These are phyloP conservation scores for Cantharis flavilabris DNA, from an alignment of 2,888 invertebrate genomes.

Conservation along the genomic window DNA sequence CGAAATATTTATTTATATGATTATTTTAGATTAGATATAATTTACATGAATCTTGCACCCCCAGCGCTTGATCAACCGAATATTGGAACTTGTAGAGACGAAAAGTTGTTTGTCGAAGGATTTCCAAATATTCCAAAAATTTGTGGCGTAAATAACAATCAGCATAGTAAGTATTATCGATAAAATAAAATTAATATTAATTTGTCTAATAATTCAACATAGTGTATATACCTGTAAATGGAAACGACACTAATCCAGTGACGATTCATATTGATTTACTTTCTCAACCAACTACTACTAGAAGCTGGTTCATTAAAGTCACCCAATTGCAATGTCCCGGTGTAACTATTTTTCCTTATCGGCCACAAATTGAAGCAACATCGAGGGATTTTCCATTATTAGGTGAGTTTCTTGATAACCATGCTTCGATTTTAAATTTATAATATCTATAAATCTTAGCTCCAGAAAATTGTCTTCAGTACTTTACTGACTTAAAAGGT, in stretches of 20 bases:
- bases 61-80: conserved; percentile 48
- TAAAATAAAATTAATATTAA: background rate
- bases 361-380: conserved; percentile 22
- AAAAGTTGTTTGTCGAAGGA: conserved; percentile 61
- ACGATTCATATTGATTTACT: conserved; percentile 36
- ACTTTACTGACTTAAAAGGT: conserved; percentile 63
- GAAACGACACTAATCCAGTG: conserved; percentile 36
- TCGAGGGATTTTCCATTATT: conserved; percentile 32
- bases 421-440: background rate
- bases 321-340: conserved; percentile 52
- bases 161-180: conserved; percentile 59
- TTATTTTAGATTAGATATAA: conserved; percentile 59
- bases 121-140: conserved; percentile 59
- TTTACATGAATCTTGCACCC: conserved; percentile 60
- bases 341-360: conserved; percentile 23
- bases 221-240: conserved; percentile 53
- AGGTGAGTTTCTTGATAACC: conserved; percentile 22
- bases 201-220: conserved; percentile 31
- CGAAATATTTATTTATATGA: background rate
- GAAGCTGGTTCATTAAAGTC: conserved; percentile 62
- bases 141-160: conserved; percentile 65
- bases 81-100: conserved; percentile 57
- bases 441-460: conserved; percentile 50
- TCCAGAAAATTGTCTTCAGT: conserved; percentile 70
- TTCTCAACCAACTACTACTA: background rate